These are phyloP conservation scores for Paraplagusia blochii DNA, from an alignment of 2,113 vertebrate species.

Conservation along the genomic window DNA sequence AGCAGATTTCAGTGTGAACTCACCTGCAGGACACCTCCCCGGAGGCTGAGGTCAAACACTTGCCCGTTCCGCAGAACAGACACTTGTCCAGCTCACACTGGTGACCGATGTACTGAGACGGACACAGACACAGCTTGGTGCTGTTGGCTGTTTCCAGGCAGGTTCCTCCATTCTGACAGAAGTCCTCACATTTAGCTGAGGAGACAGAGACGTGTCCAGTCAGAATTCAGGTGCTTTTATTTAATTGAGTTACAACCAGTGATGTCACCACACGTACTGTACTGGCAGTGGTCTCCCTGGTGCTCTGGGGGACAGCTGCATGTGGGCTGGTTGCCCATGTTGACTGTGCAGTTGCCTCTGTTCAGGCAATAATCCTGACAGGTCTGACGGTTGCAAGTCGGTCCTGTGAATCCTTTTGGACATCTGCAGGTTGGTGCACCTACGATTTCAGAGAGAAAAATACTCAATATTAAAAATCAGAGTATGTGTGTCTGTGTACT, in stretches of 20 bases:
- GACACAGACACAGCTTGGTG: slow-evolving; percentile 83
- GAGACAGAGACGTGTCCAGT: neutral
- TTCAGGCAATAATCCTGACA: slow-evolving; percentile 87
- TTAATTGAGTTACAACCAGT: too few relatives aligned
- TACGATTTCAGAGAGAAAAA: slow-evolving; percentile 38
- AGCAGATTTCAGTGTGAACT: too few relatives aligned
- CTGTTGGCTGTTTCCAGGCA: slow-evolving; percentile 82
- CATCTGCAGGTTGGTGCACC: slow-evolving; percentile 93
- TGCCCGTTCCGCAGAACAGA: slow-evolving; percentile 85
- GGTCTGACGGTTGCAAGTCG: slow-evolving; percentile 83
- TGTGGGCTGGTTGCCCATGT: slow-evolving; percentile 91
- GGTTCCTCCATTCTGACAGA: slow-evolving; percentile 83
- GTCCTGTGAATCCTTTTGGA: slow-evolving; percentile 90
- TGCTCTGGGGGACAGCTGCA: slow-evolving; percentile 82
- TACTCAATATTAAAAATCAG: too few relatives aligned
- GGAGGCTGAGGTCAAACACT: slow-evolving; percentile 71
- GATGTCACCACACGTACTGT: slow-evolving; percentile 79
- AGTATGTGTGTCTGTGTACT: too few relatives aligned
- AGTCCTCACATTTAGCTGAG: slow-evolving; percentile 84
- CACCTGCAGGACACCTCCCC: slow-evolving; percentile 88
- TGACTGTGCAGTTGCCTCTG: slow-evolving; percentile 87
- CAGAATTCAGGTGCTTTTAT: too few relatives aligned
- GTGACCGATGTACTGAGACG: slow-evolving; percentile 76
- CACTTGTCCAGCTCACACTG: slow-evolving; percentile 86
- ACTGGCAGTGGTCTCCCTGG: slow-evolving; percentile 92